Conservation (phyloP, 2,797 vertebrate species). For the Mallotus villosus region DNA sequence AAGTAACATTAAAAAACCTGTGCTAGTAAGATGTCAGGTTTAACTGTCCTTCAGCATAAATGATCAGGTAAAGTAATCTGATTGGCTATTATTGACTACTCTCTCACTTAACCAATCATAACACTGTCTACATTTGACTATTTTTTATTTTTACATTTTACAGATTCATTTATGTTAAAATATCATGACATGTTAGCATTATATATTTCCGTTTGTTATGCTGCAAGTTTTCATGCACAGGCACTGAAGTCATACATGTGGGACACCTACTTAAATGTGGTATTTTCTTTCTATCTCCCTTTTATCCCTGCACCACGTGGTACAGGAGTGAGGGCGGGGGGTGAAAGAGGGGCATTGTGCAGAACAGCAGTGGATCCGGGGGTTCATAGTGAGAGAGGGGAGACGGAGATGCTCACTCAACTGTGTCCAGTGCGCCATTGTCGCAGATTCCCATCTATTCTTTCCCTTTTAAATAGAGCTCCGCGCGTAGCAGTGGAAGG, state of each 20-base stretch:
- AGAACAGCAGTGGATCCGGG: conserved; percentile 76
- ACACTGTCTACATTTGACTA: not conserved
- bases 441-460: conserved; percentile 82
- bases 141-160: not conserved
- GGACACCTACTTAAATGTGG: conserved; percentile 75
- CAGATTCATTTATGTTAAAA: too few relatives aligned
- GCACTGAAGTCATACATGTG: conserved; percentile 57
- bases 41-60: too few relatives aligned
- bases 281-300: conserved; percentile 49
- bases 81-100: too few relatives aligned
- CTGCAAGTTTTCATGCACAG: conserved; percentile 18
- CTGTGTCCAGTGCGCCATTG: conserved; percentile 83
- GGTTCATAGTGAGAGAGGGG: conserved; percentile 76
- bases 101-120: too few relatives aligned
- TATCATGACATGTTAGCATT: not conserved
- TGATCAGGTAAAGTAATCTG: too few relatives aligned
- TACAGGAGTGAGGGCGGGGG: conserved; percentile 78
- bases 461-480: conserved; percentile 83
- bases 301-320: conserved; percentile 81
- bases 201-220: conserved; percentile 29
- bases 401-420: conserved; percentile 83
- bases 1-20: too few relatives aligned
- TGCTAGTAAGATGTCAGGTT: too few relatives aligned
- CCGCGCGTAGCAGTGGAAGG: conserved; percentile 68
- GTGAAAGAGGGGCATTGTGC: conserved; percentile 81